A percentile compares a stretch with the other conserved stretches of the same genome.
Conservation (phyloP, 2,888 invertebrate species). For the Taenaris catops region DNA sequence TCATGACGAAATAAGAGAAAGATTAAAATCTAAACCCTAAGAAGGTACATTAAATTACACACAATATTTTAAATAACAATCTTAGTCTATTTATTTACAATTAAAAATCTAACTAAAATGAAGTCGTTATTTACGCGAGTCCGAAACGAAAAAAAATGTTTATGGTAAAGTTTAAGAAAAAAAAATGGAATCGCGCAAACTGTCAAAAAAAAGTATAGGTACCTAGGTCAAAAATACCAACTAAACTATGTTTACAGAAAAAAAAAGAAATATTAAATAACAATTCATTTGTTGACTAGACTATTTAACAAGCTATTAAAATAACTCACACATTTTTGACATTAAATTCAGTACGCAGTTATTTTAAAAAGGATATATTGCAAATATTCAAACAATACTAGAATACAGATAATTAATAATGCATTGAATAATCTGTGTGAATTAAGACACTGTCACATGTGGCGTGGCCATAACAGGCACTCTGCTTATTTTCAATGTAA, state of each 20-base stretch:
- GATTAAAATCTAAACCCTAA: slow-evolving; percentile 38
- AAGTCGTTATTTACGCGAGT: slow-evolving; percentile 19
- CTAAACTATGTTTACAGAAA: slow-evolving; percentile 22
- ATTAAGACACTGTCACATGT: slow-evolving; percentile 63
- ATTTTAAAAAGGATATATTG: neutral
- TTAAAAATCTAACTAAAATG: slow-evolving; percentile 38
- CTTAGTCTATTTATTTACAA: slow-evolving; percentile 51
- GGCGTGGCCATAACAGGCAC: too few species aligned
- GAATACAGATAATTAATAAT: slow-evolving; percentile 11
- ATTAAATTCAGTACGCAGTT: slow-evolving; percentile 2
- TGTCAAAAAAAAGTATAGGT: slow-evolving; percentile 7
- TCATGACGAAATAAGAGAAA: slow-evolving; percentile 45
- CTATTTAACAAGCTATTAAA: slow-evolving; percentile 31
- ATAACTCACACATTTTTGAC: slow-evolving; percentile 12
- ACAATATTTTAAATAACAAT: slow-evolving; percentile 51
- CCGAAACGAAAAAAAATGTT: slow-evolving; percentile 15
- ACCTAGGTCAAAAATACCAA: slow-evolving; percentile 18
- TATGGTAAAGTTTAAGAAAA: slow-evolving; percentile 9
- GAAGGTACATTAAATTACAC: slow-evolving; percentile 47
- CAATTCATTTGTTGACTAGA: slow-evolving; percentile 27
- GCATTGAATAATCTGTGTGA: slow-evolving; percentile 35
- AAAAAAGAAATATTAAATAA: slow-evolving; percentile 18
- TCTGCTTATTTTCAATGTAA: slow-evolving; percentile 40
- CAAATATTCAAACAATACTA: slow-evolving; percentile 8
- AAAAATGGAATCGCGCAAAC: slow-evolving; percentile 16